Percentiles rank a stretch among this genome's conserved stretches.
These are phyloP conservation scores for Rhamphomyia laevipes DNA, from an alignment of 2,888 invertebrate species.

Conservation along the genomic window DNA sequence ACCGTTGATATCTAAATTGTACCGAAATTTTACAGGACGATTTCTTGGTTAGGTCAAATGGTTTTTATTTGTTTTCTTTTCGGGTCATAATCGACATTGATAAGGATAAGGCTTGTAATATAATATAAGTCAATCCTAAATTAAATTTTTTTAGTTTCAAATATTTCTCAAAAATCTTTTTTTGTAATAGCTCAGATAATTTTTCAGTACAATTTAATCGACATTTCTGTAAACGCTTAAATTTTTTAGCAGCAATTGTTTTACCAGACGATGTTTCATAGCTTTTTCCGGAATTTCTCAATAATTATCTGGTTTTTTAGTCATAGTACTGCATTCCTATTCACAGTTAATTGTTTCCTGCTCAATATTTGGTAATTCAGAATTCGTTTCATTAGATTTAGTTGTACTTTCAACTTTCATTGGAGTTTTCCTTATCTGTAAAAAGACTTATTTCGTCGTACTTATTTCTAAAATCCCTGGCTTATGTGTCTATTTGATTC, in stretches of 20 bases:
- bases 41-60: background rate
- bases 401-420: too few species aligned
- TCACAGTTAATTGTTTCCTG: too few species aligned
- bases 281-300: background rate
- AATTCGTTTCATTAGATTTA: too few species aligned
- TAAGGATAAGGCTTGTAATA: too few species aligned
- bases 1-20: background rate
- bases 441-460: too few species aligned
- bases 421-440: too few species aligned
- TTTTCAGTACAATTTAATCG: background rate
- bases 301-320: too few species aligned
- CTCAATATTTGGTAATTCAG: too few species aligned
- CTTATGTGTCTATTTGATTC: too few species aligned
- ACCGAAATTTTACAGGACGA: background rate
- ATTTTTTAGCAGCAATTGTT: background rate
- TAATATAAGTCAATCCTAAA: background rate
- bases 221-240: background rate
- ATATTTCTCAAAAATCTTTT: background rate
- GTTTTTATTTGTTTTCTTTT: background rate
- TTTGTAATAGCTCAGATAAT: background rate
- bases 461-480: too few species aligned
- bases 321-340: too few species aligned
- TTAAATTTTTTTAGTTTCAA: background rate
- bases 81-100: background rate
- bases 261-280: background rate